Base-by-base conservation (phyloP, 1,140 invertebrate genomes). In the Megathymus violae region DNA sequence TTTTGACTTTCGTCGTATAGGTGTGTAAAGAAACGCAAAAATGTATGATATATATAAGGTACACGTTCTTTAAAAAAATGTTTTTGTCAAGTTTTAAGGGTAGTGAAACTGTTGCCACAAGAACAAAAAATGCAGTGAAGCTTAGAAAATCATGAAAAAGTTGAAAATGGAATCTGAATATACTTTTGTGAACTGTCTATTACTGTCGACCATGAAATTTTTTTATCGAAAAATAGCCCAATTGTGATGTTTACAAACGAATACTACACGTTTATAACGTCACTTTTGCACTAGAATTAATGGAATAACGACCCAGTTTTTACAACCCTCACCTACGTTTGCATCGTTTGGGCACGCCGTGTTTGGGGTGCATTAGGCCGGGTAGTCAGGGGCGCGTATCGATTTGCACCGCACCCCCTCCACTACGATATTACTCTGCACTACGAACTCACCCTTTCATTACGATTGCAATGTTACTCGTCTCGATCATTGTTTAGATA, bases 311-410 rank as follows among this genome's bases (percentile, higher is more conserved):
- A 79, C 78, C 76, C 64, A 76, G 69, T 79, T 81, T 71, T 59
- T 59, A 14, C 14, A 59, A 71, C 69, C 70, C 64, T 73, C 71
- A 69, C 69, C 69, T 72, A 70, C 64, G 62, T 62, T 59, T 78
- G 67, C 64, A 65, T 62, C 64, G 66, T 67, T 58, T 59, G 54
- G 54, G 54, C 54, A 59, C 54, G 67, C 51, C 69, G 72, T 72
- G 74, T 75, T 74, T 72, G 76, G 85, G 85, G 85, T 86, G 83
- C 82, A 85, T 82, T 86, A 82, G 80, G 78, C 76, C 76, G 75
- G 40, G 67, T 63, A 63, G 70, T 40, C 54, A 76, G 80, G 85
- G 85, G 83, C 84, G 83, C 72, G 74, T 88, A 88, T 88, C 83
- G 85, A 88, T 88, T 88, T 75, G 60, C 62, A 43, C 66, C 76